A percentile compares a stretch with the other conserved stretches of the same genome.
Conservation (phyloP, 2,113 vertebrate genomes). For the Tragelaphus strepsiceros region DNA sequence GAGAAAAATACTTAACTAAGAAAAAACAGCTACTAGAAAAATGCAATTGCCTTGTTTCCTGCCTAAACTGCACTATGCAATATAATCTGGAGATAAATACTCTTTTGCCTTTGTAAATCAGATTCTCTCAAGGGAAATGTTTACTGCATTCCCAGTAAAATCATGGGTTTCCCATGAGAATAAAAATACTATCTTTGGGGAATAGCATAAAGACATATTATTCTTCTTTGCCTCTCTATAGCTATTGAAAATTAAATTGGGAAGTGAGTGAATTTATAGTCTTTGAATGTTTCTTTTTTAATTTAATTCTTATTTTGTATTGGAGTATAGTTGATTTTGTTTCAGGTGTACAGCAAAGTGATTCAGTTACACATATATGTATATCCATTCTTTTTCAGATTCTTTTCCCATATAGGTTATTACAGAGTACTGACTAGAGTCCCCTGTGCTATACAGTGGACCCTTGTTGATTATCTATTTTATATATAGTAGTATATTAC, state of each 20-base stretch:
- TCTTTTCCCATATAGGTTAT: background rate
- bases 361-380: background rate
- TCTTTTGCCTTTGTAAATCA: background rate
- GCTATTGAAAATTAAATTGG: conserved; percentile 31
- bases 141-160: conserved; percentile 23
- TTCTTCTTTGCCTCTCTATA: background rate
- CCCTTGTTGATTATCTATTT: background rate
- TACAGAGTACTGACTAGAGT: background rate
- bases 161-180: background rate
- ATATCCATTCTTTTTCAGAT: background rate
- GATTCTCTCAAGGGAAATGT: background rate
- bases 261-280: background rate
- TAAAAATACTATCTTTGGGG: conserved; percentile 32
- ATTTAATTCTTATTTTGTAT: background rate
- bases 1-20: background rate
- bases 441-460: background rate
- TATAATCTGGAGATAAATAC: conserved; percentile 5
- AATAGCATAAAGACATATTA: background rate
- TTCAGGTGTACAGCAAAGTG: background rate
- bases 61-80: background rate
- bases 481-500: background rate
- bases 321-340: background rate
- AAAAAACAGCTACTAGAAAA: conserved; percentile 17
- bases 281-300: conserved; percentile 3
- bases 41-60: background rate